These are phyloP conservation scores for Nomada goodeniana DNA, from an alignment of 2,888 invertebrate genomes.

Conservation along the genomic window DNA sequence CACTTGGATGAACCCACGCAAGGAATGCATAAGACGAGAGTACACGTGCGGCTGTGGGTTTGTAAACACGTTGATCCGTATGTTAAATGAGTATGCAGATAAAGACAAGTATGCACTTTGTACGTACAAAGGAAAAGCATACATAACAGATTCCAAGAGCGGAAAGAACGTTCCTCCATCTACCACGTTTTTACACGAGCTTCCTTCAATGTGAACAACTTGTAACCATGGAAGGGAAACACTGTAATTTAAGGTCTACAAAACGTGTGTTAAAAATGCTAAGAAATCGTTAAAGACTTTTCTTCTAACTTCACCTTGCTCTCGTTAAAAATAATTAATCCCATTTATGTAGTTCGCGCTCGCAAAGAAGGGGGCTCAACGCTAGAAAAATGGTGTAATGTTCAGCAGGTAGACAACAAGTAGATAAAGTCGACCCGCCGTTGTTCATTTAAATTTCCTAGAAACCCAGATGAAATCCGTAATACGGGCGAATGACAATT, in stretches of 20 bases:
- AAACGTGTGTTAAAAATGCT: not conserved
- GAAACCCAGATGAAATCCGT: slow-evolving; percentile 32
- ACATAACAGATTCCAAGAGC: slow-evolving; percentile 53
- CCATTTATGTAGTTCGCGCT: not conserved
- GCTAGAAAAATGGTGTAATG: not conserved
- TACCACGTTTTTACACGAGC: slow-evolving; percentile 9
- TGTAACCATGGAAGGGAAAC: not conserved
- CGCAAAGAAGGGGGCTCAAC: not conserved
- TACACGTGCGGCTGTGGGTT: slow-evolving; percentile 37
- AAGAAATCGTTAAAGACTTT: too few species aligned
- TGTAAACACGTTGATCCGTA: slow-evolving; percentile 56
- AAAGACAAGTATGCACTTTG: slow-evolving; percentile 44
- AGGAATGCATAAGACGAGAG: slow-evolving; percentile 45
- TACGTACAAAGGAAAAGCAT: slow-evolving; percentile 48
- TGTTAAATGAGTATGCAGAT: slow-evolving; percentile 45
- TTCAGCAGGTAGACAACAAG: not conserved
- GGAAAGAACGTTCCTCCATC: slow-evolving; percentile 7
- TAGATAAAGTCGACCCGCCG: not conserved
- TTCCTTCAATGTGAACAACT: slow-evolving; percentile 8
- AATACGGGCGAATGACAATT: slow-evolving; percentile 34
- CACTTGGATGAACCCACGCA: slow-evolving; percentile 29
- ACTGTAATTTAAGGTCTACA: not conserved
- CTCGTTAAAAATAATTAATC: not conserved
- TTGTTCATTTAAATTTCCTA: slow-evolving; percentile 17
- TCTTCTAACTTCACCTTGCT: not conserved